Evolutionary conservation across 2,113 vertebrate genomes (phyloP), one percentile per base, ranked within the genome.

Genomic region (Recurvirostra avosetta): DNA sequence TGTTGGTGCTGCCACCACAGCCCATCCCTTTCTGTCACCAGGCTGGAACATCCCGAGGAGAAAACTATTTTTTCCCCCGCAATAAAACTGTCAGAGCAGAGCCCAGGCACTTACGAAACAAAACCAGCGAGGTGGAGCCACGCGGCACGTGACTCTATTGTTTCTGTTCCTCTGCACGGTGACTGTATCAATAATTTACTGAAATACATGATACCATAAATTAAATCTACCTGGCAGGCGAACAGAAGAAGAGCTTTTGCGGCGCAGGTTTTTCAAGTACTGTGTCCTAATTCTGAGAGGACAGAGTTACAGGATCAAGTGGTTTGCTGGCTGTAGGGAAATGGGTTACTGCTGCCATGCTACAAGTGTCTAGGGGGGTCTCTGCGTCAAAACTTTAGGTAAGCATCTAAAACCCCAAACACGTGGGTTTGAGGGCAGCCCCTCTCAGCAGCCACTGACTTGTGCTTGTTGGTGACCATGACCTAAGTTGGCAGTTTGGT

Each of bases 111-210:
- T 96, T 96, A 49, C 3, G 65, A 95, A 96, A 96, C 79, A 92
- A 90, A 97, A 29, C 19, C 78, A 91, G 72, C 0, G 12, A 93
- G 86, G 90, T 80, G 41, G 96, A 97, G 86, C 49, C 56, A 58
- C 3, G 3, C 50, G 61, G 55, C 83, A 95, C 9, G 18, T 92
- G 91, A 93, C 72, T 58, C 66, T 45, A 5, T 86, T 88, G 89
- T 88, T 91, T 88, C 61, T 72, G 50, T 76, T 74, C 92, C 66
- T 90, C 92, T 89, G 76, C 78, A n/a, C 5, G 8, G 92, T 2
- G 5, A 32, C 49, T 14, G 8, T 85, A 94, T 86, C 92, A 95
- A 92, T 96, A 90, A 97, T 92, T 93, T 87, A 95, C 45, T 38
- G 75, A 50, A 94, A 93, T 58, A 15, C 55, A 55, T 34, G 80